Evolutionary conservation across 2,113 vertebrate genomes (phyloP).

Genomic region (Eublepharis macularius): DNA sequence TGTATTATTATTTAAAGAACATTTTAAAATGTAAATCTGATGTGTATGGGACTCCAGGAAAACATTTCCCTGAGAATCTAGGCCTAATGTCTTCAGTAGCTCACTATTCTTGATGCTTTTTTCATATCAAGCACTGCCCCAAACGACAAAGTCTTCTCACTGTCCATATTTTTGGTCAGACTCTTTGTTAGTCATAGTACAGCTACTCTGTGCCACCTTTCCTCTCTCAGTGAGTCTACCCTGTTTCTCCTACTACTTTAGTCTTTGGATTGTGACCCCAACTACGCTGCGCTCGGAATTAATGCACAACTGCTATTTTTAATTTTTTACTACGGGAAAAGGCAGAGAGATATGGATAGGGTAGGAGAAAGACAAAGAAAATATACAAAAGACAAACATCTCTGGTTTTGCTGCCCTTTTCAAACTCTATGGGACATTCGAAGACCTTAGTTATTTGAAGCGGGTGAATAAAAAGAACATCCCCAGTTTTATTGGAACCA

Average conservation of each 20-base stretch:
- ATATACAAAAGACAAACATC: background rate
- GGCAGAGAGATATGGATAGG: background rate
- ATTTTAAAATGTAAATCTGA: no score
- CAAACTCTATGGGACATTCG: background rate
- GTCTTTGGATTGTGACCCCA: background rate
- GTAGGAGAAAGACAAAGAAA: background rate
- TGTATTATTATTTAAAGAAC: no score
- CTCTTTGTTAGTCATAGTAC: background rate
- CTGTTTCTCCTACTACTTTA: background rate
- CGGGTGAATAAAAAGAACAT: background rate
- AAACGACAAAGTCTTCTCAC: background rate
- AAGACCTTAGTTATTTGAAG: background rate
- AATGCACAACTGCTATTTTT: background rate
- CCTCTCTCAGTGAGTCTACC: background rate
- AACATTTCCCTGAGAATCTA: background rate
- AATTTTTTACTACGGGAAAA: background rate
- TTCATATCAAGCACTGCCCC: background rate
- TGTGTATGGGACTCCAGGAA: background rate
- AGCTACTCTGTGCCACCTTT: background rate
- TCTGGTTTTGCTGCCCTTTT: background rate
- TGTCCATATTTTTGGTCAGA: background rate
- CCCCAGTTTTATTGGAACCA: background rate
- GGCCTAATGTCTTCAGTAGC: background rate
- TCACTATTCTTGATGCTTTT: background rate
- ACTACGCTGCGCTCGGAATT: background rate